Percentiles rank a stretch among this genome's conserved stretches.
phyloP scores from a whole-genome alignment of 2,888 invertebrate species.

The Lamellibrachia columna region DNA sequence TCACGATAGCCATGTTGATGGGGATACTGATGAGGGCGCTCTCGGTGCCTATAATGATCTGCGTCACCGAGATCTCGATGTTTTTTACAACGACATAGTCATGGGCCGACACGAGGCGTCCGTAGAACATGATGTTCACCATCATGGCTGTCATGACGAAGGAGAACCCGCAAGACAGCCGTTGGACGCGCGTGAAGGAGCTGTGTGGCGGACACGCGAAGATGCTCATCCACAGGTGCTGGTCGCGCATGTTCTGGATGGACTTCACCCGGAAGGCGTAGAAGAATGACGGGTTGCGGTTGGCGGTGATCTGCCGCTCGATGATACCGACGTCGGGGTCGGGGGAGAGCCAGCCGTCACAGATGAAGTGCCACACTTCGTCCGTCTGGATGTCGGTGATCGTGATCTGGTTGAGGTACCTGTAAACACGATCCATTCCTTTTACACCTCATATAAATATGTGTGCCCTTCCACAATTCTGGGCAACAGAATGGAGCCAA shows the following conservation, averaged over 20 bases:
- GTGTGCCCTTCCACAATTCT: too few relatives aligned
- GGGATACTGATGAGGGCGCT: slow-evolving; percentile 52
- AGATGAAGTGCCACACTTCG: slow-evolving; percentile 22
- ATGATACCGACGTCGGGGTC: slow-evolving; percentile 38
- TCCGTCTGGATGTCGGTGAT: slow-evolving; percentile 20
- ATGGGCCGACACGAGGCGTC: slow-evolving; percentile 35
- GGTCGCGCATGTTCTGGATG: slow-evolving; percentile 48
- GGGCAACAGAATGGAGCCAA: too few relatives aligned
- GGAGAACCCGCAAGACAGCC: slow-evolving; percentile 57
- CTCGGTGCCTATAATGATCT: slow-evolving; percentile 51
- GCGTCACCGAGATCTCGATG: slow-evolving; percentile 42
- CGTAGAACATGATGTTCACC: slow-evolving; percentile 54
- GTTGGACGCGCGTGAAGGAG: slow-evolving; percentile 57
- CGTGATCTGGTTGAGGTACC: slow-evolving; percentile 24
- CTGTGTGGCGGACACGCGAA: slow-evolving; percentile 54
- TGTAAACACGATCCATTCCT: slow-evolving; percentile 22
- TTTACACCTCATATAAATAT: too few relatives aligned
- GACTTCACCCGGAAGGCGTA: slow-evolving; percentile 28
- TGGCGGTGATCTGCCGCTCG: slow-evolving; percentile 43
- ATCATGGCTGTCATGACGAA: slow-evolving; percentile 57
- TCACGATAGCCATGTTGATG: slow-evolving; percentile 47
- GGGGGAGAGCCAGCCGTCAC: slow-evolving; percentile 21
- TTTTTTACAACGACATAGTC: slow-evolving; percentile 43
- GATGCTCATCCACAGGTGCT: slow-evolving; percentile 62
- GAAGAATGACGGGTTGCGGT: slow-evolving; percentile 17